A percentile compares a stretch with the other conserved stretches of the same genome.
phyloP scores from a whole-genome alignment of 1,140 invertebrate species.

The Acromyrmex charruanus region DNA sequence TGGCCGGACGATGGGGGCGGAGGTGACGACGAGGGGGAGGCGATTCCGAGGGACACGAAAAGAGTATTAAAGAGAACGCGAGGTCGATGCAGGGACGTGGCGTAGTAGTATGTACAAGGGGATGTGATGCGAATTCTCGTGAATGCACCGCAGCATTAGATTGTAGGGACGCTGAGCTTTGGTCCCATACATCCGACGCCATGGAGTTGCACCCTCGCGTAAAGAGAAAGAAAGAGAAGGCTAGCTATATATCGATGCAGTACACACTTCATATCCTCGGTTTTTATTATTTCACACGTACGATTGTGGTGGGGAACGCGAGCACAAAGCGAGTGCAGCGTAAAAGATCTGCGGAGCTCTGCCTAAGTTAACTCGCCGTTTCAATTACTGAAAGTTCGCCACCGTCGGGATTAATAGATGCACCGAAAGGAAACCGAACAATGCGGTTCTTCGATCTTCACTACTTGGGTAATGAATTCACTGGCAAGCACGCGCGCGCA shows the following conservation, averaged over 20 bases:
- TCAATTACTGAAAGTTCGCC: conserved; percentile 48
- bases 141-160: conserved; percentile 17
- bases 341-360: conserved; percentile 16
- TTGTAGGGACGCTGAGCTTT: no score
- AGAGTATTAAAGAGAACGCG: conserved; percentile 59
- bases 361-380: conserved; percentile 38
- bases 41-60: conserved; percentile 54
- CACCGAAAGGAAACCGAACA: conserved; percentile 43
- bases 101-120: conserved; percentile 18
- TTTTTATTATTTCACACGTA: conserved; percentile 48
- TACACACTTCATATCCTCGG: conserved; percentile 21
- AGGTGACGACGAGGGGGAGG: not conserved
- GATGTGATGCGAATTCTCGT: conserved; percentile 50
- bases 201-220: not conserved
- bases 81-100: conserved; percentile 53
- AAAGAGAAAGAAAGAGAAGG: not conserved
- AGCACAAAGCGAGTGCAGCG: conserved; percentile 13
- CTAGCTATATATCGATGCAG: not conserved
- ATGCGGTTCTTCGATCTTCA: conserved; percentile 39
- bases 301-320: not conserved
- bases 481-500: not conserved
- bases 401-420: conserved; percentile 34
- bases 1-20: conserved; percentile 1
- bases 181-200: not conserved
- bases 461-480: conserved; percentile 33